Evolutionary conservation across 2,888 invertebrate species (phyloP).

Genomic region (Cephus spinipes): DNA sequence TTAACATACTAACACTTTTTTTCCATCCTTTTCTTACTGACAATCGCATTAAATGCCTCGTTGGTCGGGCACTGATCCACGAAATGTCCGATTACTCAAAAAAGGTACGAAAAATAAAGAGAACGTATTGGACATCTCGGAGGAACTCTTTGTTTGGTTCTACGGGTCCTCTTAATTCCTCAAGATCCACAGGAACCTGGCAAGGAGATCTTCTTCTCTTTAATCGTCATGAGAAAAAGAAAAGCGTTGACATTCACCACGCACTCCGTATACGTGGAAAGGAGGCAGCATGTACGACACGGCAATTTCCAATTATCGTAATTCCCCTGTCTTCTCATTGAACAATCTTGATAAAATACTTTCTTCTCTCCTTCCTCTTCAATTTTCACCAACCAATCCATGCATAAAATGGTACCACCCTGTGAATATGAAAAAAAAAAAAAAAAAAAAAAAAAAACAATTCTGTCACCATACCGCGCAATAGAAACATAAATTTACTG

Average conservation of each 20-base stretch:
- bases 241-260: not conserved
- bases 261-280: not conserved
- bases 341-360: not conserved
- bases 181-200: not conserved
- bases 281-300: conserved; percentile 19
- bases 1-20: conserved; percentile 50
- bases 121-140: not conserved
- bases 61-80: not conserved
- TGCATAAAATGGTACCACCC: not conserved
- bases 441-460: not conserved
- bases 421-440: not conserved
- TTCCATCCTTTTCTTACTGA: not conserved
- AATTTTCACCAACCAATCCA: not conserved
- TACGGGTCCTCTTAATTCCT: not conserved
- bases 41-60: not conserved
- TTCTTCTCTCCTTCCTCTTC: not conserved
- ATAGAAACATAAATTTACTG: not conserved
- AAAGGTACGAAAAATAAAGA: not conserved
- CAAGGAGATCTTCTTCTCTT: not conserved
- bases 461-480: not conserved
- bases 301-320: conserved; percentile 36
- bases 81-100: not conserved
- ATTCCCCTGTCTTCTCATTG: not conserved
- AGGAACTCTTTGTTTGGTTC: not conserved
- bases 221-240: not conserved